A percentile compares a stretch with the other conserved stretches of the same genome.
These are phyloP conservation scores for Odontothrips loti DNA, from an alignment of 2,888 invertebrate species.

Conservation along the genomic window DNA sequence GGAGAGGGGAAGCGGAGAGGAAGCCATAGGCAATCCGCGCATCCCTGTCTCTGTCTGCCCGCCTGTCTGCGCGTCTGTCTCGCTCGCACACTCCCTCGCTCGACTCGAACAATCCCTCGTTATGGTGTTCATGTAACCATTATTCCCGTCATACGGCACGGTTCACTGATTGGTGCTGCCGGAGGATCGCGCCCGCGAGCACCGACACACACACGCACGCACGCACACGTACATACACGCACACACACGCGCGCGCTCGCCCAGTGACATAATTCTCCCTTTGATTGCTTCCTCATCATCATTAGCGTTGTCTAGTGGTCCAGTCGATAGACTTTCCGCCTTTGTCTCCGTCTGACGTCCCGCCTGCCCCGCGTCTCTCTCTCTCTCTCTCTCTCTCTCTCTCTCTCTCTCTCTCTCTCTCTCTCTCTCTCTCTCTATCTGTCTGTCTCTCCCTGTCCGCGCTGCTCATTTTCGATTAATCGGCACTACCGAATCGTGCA, in stretches of 20 bases:
- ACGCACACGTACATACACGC: background rate
- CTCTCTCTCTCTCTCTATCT: no score
- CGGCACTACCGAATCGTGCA: no score
- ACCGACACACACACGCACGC: background rate
- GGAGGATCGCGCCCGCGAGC: background rate
- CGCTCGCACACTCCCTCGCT: background rate
- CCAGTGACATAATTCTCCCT: no score
- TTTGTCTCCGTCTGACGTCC: background rate
- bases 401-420: no score
- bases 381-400: background rate
- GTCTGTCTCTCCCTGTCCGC: no score
- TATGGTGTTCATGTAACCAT: slow-evolving; percentile 10
- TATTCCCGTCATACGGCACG: slow-evolving; percentile 20
- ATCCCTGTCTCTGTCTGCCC: no score
- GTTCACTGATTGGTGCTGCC: slow-evolving; percentile 22
- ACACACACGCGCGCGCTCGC: background rate
- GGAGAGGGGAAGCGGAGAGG: background rate
- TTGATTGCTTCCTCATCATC: no score
- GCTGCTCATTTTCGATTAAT: no score
- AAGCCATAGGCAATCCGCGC: no score
- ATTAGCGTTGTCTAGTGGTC: no score
- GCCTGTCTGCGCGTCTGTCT: background rate
- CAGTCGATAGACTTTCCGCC: background rate
- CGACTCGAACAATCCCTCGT: slow-evolving; percentile 17
- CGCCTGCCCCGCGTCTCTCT: background rate